Percentiles rank a stretch among this genome's conserved stretches.
Conservation (phyloP, 2,888 invertebrate species). For the Xanthorhoe designata region DNA sequence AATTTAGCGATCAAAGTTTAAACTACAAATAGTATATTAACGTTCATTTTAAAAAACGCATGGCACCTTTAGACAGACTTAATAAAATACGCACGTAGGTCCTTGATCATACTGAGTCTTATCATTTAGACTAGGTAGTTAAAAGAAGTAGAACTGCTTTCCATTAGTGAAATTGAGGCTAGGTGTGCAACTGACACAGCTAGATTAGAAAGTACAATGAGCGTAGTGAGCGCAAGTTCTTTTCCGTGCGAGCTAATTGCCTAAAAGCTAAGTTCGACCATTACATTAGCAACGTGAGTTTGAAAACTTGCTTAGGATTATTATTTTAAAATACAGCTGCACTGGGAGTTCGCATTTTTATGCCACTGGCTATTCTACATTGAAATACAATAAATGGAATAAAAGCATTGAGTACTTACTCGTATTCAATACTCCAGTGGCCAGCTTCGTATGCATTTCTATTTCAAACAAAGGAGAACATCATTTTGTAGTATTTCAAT, state of each 20-base stretch:
- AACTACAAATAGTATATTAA: too few species aligned
- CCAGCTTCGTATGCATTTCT: constrained; percentile 6
- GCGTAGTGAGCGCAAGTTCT: constrained; percentile 3
- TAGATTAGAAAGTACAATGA: constrained; percentile 1
- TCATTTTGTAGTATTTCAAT: not conserved
- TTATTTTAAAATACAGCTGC: constrained; percentile 23
- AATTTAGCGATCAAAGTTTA: too few species aligned
- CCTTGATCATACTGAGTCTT: too few species aligned
- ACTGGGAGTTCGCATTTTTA: constrained; percentile 12
- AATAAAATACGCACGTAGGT: too few species aligned
- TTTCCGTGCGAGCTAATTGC: constrained; percentile 8
- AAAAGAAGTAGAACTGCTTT: not conserved
- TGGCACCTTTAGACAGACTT: too few species aligned
- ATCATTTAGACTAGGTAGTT: not conserved
- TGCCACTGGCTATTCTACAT: constrained; percentile 13
- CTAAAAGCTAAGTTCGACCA: constrained; percentile 22
- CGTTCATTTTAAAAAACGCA: too few species aligned
- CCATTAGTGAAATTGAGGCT: not conserved
- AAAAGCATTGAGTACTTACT: constrained; percentile 19
- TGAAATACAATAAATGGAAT: constrained; percentile 26
- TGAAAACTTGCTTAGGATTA: constrained; percentile 15
- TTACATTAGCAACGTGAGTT: constrained; percentile 21
- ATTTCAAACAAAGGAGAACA: constrained; percentile 4
- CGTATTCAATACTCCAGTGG: constrained; percentile 16
- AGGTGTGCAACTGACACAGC: not conserved